Conservation (phyloP, 2,888 invertebrate species). For the Hedya salicella region DNA sequence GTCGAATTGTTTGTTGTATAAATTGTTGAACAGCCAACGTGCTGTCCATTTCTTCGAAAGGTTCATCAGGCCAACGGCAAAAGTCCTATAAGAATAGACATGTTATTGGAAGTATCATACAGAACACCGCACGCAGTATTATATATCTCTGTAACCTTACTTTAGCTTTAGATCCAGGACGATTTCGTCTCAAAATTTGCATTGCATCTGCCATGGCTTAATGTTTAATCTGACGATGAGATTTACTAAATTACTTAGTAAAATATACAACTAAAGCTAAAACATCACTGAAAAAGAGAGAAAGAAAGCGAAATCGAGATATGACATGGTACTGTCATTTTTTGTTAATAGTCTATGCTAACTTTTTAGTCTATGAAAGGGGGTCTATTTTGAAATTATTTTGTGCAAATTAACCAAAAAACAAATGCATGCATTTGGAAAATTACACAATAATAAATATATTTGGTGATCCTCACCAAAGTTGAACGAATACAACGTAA, state of each 20-base stretch:
- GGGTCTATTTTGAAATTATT: not conserved
- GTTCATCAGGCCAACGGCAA: slow-evolving; percentile 98
- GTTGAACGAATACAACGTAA: too few relatives aligned
- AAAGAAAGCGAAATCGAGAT: not conserved
- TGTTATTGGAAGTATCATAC: slow-evolving; percentile 26
- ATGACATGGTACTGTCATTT: not conserved
- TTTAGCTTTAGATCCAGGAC: slow-evolving; percentile 96
- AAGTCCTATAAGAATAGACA: slow-evolving; percentile 89
- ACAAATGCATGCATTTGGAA: too few relatives aligned
- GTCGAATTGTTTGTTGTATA: slow-evolving; percentile 98
- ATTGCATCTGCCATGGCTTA: slow-evolving; percentile 94
- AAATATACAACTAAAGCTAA: not conserved
- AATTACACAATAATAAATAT: too few relatives aligned
- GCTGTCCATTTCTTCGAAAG: slow-evolving; percentile 99
- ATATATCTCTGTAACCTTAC: slow-evolving; percentile 72
- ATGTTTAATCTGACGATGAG: slow-evolving; percentile 3
- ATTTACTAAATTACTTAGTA: not conserved
- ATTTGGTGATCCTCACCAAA: too few relatives aligned
- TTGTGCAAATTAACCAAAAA: too few relatives aligned
- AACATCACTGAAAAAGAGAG: not conserved
- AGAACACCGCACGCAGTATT: slow-evolving; percentile 2
- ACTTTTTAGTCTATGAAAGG: not conserved
- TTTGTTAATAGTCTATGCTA: not conserved
- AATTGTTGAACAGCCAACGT: slow-evolving; percentile 99
- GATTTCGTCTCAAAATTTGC: slow-evolving; percentile 93